A percentile compares a stretch with the other conserved stretches of the same genome.
Evolutionary conservation across 2,888 invertebrate genomes (phyloP).

Genomic region (Antheraea assamensis): DNA sequence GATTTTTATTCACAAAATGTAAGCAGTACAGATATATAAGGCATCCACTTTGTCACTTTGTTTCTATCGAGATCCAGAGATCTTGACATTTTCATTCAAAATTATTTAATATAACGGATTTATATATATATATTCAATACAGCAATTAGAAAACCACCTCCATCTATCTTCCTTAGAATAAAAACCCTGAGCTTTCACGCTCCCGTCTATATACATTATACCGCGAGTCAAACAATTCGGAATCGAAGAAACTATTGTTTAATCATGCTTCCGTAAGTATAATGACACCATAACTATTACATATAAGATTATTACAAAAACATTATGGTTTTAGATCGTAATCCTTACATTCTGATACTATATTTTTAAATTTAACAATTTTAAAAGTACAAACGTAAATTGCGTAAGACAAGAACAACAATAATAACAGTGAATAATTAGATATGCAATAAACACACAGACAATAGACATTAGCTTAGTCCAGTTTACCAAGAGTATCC

Average conservation of each 20-base stretch:
- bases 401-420: no score
- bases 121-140: background rate
- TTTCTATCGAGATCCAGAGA: background rate
- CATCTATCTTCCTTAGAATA: background rate
- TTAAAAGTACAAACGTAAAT: no score
- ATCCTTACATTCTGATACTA: no score
- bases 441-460: no score
- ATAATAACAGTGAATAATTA: no score
- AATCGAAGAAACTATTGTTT: slow-evolving; percentile 17
- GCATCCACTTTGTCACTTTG: background rate
- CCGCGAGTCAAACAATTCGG: slow-evolving; percentile 22
- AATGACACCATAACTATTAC: slow-evolving; percentile 18
- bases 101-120: background rate
- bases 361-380: no score
- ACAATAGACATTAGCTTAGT: no score
- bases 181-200: slow-evolving; percentile 1
- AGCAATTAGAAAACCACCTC: background rate
- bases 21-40: background rate
- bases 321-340: background rate
- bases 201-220: slow-evolving; percentile 26
- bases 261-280: slow-evolving; percentile 26
- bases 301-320: background rate
- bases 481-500: no score
- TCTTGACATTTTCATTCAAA: background rate
- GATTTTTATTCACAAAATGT: background rate